Base-by-base conservation (phyloP, 92 coral and sea anemone genomes). In the Epizoanthus rinbou region DNA sequence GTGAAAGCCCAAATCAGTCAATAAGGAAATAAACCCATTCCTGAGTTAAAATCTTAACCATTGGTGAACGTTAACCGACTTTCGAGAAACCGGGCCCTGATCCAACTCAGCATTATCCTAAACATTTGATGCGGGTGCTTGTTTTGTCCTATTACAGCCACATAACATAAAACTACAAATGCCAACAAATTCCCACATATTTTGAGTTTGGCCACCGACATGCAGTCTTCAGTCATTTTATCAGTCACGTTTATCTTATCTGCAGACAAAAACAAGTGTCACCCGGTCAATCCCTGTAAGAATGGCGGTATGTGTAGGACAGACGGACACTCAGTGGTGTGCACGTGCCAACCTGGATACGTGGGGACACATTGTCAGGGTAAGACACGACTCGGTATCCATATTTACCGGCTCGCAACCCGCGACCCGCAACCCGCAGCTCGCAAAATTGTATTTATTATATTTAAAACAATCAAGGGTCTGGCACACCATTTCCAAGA, bases 361-460 rank as follows among this genome's bases (percentile, higher is more conserved):
- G 91, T 97, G 56, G 99, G 99, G n/a, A 90, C 94, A 18, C 97
- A 91, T 73, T 97, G 99, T 41, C 95, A 97, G 87, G 98, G 99
- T 97, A 83, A 91, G 92, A 80, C 65, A 45, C 16, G 2, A 57
- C 54, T 17, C 0, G 9, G 15, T 19, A 3, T 13, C 6, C 5
- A 37, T 37, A 37, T 37, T 37, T 37, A 37, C 43, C 43, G 43
- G 5, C 43, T 37, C 43, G 43, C 43, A 37, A 37, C 43, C 43
- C 43, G 43, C 6, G 6, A 37, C 43, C 3, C 5, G 43, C 43
- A 3, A 37, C 43, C 43, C 6, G 43, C 43, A 37, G 6, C 43
- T 37, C 43, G 3, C 43, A 37, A 37, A 17, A 11, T n/a, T 25
- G 21, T 24, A 18, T 43, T 39, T 63, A 19, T 63, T 63, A 8